These are phyloP conservation scores for Todus mexicanus DNA, from an alignment of 2,797 vertebrate genomes.

Conservation along the genomic window DNA sequence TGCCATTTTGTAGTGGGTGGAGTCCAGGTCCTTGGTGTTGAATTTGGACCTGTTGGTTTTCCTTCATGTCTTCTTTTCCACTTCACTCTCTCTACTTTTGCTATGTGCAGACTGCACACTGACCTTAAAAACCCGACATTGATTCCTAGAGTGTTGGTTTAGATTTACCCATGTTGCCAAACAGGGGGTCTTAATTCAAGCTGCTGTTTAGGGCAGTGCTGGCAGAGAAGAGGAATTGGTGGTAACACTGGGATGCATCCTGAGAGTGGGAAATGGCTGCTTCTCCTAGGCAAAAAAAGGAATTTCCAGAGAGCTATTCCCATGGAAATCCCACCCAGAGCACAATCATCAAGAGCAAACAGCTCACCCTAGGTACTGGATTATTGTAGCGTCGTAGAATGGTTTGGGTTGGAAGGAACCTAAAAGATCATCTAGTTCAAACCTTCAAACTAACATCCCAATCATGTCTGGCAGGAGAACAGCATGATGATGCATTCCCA, in stretches of 20 bases:
- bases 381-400: too few relatives aligned
- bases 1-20: not conserved
- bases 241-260: not conserved
- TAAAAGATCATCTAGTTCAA: too few relatives aligned
- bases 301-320: not conserved
- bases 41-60: not conserved
- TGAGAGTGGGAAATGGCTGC: not conserved
- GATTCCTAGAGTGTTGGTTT: not conserved
- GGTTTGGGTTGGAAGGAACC: too few relatives aligned
- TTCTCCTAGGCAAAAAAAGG: not conserved
- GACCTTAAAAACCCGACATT: not conserved
- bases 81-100: not conserved
- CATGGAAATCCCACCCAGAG: not conserved
- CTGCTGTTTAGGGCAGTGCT: not conserved
- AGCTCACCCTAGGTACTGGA: not conserved
- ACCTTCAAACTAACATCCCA: too few relatives aligned
- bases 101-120: not conserved
- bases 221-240: not conserved
- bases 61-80: not conserved
- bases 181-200: not conserved
- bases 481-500: not conserved
- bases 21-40: not conserved
- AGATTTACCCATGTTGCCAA: not conserved
- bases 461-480: not conserved
- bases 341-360: not conserved